Evolutionary conservation across 2,797 vertebrate species (phyloP).

Genomic region (Lagocephalus sceleratus): DNA sequence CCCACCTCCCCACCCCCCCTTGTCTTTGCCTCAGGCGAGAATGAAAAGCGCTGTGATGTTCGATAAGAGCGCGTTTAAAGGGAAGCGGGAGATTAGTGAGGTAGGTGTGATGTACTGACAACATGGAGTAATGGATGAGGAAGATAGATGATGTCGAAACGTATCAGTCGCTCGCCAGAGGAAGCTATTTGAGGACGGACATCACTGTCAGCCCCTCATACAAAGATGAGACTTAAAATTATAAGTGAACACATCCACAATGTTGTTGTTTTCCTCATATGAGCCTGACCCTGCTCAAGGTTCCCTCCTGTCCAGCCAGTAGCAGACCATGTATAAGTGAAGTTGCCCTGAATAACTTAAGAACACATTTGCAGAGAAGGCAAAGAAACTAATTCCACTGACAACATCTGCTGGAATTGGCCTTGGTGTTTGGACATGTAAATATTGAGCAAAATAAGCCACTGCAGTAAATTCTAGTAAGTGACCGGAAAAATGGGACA

Average conservation of each 20-base stretch:
- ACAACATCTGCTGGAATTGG: background rate
- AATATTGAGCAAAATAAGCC: background rate
- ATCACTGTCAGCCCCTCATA: no score
- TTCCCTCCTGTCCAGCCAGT: no score
- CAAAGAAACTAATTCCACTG: background rate
- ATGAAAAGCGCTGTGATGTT: conserved; percentile 13
- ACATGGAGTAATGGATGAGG: conserved; percentile 16
- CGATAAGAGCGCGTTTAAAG: conserved; percentile 29
- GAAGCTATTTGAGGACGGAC: no score
- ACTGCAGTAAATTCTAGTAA: background rate
- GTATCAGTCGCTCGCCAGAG: no score
- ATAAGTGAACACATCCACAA: no score
- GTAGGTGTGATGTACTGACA: conserved; percentile 28
- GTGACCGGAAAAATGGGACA: background rate
- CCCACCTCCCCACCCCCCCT: background rate
- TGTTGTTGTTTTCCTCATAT: no score
- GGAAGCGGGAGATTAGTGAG: conserved; percentile 4
- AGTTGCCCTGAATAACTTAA: background rate
- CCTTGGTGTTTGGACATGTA: background rate
- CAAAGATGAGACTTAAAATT: no score
- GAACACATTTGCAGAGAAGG: background rate
- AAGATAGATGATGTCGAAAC: conserved; percentile 4
- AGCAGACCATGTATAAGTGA: no score
- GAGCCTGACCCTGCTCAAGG: no score
- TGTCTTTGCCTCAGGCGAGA: conserved; percentile 28